Conservation (phyloP, 1,140 invertebrate species). For the Drosophila kurseongensis region DNA sequence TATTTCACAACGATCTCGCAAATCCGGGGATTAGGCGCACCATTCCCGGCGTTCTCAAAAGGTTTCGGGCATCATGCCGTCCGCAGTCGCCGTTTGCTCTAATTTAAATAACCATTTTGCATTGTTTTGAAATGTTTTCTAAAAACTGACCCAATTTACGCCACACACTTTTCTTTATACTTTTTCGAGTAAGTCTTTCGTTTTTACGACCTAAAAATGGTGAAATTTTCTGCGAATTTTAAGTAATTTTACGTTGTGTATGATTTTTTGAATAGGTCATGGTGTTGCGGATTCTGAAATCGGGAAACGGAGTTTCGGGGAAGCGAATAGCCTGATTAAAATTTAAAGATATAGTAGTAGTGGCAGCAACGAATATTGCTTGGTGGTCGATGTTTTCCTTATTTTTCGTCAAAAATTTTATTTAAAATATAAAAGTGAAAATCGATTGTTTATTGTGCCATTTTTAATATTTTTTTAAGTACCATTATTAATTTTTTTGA, state of each 20-base stretch:
- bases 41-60: conserved; percentile 53
- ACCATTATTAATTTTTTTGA: no score
- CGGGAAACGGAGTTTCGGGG: conserved; percentile 9
- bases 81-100: conserved; percentile 66
- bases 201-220: conserved; percentile 59
- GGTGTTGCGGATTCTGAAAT: conserved; percentile 20
- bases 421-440: not conserved
- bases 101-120: conserved; percentile 67
- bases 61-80: conserved; percentile 33
- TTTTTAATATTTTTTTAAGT: no score
- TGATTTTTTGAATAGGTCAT: conserved; percentile 27
- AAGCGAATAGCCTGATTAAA: conserved; percentile 18
- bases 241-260: conserved; percentile 13
- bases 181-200: conserved; percentile 41
- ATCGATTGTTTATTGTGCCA: no score
- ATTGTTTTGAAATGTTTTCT: conserved; percentile 65
- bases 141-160: conserved; percentile 76
- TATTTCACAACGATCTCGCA: conserved; percentile 62
- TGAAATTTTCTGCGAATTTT: conserved; percentile 58
- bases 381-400: not conserved
- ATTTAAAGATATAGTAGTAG: not conserved
- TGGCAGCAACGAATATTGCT: not conserved
- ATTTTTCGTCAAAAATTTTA: not conserved
- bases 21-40: conserved; percentile 69
- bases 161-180: conserved; percentile 55